Percentiles rank a stretch among this genome's conserved stretches.
Evolutionary conservation across 2,888 invertebrate genomes (phyloP).

Genomic region (Thelaira solivaga): DNA sequence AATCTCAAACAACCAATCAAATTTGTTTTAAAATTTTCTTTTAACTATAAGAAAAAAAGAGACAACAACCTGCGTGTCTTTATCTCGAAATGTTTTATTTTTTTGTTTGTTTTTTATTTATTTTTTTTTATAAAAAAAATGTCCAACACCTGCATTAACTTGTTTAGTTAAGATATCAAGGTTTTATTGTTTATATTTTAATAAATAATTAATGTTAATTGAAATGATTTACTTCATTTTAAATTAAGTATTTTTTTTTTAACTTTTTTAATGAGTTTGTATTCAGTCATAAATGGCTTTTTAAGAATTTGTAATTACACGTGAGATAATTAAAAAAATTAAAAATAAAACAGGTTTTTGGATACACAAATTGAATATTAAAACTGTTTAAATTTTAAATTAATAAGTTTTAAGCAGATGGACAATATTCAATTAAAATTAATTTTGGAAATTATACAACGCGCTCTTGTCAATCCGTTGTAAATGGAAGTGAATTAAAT

Average conservation of each 20-base stretch:
- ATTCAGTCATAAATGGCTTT: not conserved
- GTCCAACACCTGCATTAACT: not conserved
- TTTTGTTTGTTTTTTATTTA: no score
- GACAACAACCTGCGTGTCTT: slow-evolving; percentile 14
- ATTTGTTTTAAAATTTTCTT: slow-evolving; percentile 40
- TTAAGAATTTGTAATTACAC: slow-evolving; percentile 30
- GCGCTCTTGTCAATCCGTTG: no score
- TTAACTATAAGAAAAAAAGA: slow-evolving; percentile 32
- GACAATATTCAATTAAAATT: no score
- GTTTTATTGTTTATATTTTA: slow-evolving; percentile 23
- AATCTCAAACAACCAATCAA: slow-evolving; percentile 45
- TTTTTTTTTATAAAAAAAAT: slow-evolving; percentile 23
- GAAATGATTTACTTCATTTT: slow-evolving; percentile 32
- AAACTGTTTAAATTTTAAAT: no score
- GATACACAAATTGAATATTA: no score
- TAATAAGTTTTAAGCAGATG: no score
- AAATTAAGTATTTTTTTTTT: slow-evolving; percentile 19
- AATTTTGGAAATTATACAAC: no score
- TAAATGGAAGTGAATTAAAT: no score
- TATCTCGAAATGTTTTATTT: no score
- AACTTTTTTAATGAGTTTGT: not conserved
- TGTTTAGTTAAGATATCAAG: slow-evolving; percentile 8
- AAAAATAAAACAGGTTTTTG: no score
- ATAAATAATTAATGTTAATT: slow-evolving; percentile 27
- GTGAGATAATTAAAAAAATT: slow-evolving; percentile 31